Conservation (phyloP, 2,888 invertebrate genomes). For the Synergus umbraculus region DNA sequence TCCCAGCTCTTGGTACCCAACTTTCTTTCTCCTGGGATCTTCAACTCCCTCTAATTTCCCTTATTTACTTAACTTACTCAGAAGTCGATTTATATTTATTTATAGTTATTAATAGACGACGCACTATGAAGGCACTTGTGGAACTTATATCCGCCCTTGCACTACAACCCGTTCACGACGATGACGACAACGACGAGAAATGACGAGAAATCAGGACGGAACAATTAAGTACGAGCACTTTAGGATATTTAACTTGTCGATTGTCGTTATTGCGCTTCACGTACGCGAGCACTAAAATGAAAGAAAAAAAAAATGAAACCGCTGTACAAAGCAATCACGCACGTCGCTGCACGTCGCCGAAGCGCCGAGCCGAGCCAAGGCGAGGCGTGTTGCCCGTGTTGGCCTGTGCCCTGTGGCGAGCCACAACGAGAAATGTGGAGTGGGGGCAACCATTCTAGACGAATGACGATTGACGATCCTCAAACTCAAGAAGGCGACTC, state of each 20-base stretch:
- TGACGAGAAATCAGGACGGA: constrained; percentile 45
- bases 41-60: background rate
- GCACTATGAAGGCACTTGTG: constrained; percentile 45
- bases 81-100: background rate
- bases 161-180: background rate
- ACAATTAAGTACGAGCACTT: constrained; percentile 54
- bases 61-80: background rate
- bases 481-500: background rate
- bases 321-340: constrained; percentile 35
- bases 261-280: constrained; percentile 42
- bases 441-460: constrained; percentile 46
- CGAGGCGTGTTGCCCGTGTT: constrained; percentile 60
- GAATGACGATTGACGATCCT: background rate
- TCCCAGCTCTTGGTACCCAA: background rate
- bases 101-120: background rate
- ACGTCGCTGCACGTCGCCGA: constrained; percentile 56
- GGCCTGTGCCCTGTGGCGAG: constrained; percentile 42
- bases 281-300: constrained; percentile 2
- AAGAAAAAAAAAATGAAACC: background rate
- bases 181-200: background rate
- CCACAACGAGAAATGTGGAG: constrained; percentile 40
- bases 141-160: constrained; percentile 12
- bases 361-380: constrained; percentile 59
- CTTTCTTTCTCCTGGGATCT: constrained; percentile 23
- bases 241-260: constrained; percentile 25